Percentiles rank a stretch among this genome's conserved stretches.
Conservation (phyloP, 2,113 vertebrate species). For the Pantherophis guttatus region DNA sequence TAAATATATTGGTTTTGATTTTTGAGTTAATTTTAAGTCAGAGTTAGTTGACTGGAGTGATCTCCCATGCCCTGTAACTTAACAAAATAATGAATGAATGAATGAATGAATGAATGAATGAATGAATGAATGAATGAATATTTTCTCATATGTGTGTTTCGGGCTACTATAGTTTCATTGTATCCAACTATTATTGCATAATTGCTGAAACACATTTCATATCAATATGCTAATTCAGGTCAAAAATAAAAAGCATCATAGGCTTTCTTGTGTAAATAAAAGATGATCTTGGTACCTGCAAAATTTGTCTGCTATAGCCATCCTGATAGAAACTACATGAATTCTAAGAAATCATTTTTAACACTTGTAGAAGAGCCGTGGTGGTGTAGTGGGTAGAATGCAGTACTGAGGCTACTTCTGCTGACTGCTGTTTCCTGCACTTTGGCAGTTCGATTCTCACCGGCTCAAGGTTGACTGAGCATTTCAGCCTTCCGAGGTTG, state of each 20-base stretch:
- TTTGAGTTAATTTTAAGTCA: neutral
- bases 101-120: no score
- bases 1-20: neutral
- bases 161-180: neutral
- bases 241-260: neutral
- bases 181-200: neutral
- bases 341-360: neutral
- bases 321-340: neutral
- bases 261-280: neutral
- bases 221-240: neutral
- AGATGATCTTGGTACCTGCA: neutral
- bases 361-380: no score
- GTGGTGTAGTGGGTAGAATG: no score
- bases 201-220: neutral
- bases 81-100: no score
- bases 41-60: neutral
- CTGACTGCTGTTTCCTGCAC: no score
- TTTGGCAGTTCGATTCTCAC: no score
- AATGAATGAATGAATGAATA: no score
- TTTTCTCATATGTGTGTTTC: neutral
- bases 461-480: no score
- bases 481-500: no score
- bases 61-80: neutral
- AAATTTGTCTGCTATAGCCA: neutral
- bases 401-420: no score